Evolutionary conservation across 2,113 vertebrate species (phyloP), one percentile per base, ranked within the genome.

Genomic region (Psilopogon haemacephalus): DNA sequence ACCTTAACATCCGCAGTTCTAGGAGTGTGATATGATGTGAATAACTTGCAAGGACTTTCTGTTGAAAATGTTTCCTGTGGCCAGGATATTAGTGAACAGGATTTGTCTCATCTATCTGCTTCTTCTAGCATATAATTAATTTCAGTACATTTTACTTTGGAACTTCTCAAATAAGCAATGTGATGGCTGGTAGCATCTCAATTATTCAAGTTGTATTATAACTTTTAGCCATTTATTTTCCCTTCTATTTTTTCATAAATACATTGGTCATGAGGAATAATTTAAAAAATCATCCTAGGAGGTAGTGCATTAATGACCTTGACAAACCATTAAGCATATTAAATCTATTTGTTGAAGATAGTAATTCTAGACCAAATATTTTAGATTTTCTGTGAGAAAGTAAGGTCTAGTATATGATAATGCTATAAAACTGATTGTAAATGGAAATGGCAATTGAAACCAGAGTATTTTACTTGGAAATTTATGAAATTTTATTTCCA

Each of bases 121-220:
- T 2, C 16, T 54, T 70, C 9, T 63, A 38, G 26, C 46, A 87
- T 37, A 23, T 32, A 2, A 9, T 60, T 64, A 6, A 65, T 33
- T 54, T 48, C 14, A 7, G 35, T 58, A 13, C 8, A 35, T 3
- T 58, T 90, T 38, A 38, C 26, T 15, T 83, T 13, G 28, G 5
- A 54, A 11, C 58, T 80, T 80, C 35, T 54, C 69, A 77, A 70
- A 50, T 30, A 59, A 59, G 21, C n/a, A 63, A 69, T 21, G 7
- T 20, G 28, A 30, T 75, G 19, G 20, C 62, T 35, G 30, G 33
- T 37, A 81, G 20, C 42, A 65, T 85, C 38, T 75, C 23, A 37
- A 0, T 70, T 71, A 18, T 37, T 87, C 0, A 4, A 5, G 40
- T 10, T 5, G 4, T 16, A 18, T 37, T 4, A 11, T 9, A 15